Evolutionary conservation across 1,140 invertebrate genomes (phyloP).

Genomic region (Temnothorax curvispinosus): DNA sequence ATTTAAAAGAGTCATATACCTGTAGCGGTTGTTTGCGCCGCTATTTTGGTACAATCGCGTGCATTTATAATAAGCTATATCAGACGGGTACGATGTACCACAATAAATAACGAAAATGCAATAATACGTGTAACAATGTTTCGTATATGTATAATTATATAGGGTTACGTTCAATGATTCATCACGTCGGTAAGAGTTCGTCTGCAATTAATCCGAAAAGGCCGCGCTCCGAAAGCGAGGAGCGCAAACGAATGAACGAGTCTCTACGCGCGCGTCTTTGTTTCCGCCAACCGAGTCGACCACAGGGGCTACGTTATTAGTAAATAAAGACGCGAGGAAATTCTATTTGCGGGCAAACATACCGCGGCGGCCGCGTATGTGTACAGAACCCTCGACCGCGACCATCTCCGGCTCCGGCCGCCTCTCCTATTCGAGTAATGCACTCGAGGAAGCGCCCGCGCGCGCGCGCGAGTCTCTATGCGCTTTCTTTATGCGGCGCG

Average conservation of each 20-base stretch:
- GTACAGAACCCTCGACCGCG: slow-evolving; percentile 70
- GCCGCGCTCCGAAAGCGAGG: background rate
- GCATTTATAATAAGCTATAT: background rate
- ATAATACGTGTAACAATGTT: background rate
- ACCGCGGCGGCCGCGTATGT: slow-evolving; percentile 52
- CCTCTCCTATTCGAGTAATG: slow-evolving; percentile 65
- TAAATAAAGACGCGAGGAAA: slow-evolving; percentile 75
- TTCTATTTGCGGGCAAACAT: slow-evolving; percentile 74
- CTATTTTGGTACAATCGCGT: background rate
- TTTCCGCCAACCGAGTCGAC: slow-evolving; percentile 36
- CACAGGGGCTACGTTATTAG: slow-evolving; percentile 71
- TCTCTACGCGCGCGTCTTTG: slow-evolving; percentile 8
- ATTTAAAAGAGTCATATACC: background rate
- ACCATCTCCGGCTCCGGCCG: slow-evolving; percentile 55
- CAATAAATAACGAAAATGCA: background rate
- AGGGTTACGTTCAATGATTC: background rate
- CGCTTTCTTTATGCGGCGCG: slow-evolving; percentile 61
- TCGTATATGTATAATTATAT: background rate
- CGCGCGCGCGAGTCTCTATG: slow-evolving; percentile 39
- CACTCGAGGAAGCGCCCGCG: slow-evolving; percentile 61
- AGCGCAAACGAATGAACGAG: background rate
- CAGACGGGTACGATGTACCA: too few species aligned
- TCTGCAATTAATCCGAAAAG: background rate
- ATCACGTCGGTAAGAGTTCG: background rate
- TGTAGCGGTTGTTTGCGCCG: background rate